Conservation (phyloP, 2,113 vertebrate genomes). For the Osmerus eperlanus region DNA sequence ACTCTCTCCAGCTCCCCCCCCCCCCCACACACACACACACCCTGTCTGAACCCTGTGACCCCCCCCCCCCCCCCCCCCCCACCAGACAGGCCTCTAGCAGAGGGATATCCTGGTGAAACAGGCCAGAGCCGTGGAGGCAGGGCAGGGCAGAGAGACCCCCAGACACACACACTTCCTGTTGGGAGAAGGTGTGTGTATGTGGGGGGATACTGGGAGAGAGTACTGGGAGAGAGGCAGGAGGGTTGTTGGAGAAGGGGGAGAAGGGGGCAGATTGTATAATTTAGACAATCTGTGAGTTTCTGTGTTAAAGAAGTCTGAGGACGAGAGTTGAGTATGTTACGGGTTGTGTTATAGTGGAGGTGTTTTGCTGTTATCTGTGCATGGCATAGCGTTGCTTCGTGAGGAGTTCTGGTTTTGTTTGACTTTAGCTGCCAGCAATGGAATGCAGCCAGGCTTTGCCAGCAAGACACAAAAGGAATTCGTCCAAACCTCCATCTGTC, state of each 20-base stretch:
- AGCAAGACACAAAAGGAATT: slow-evolving; percentile 19
- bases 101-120: slow-evolving; percentile 6
- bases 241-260: background rate
- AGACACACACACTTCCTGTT: slow-evolving; percentile 6
- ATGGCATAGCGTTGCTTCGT: background rate
- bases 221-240: background rate
- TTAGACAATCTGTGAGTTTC: background rate
- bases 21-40: background rate
- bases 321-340: slow-evolving; percentile 12
- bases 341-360: background rate
- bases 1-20: background rate
- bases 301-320: slow-evolving; percentile 5
- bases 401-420: slow-evolving; percentile 27
- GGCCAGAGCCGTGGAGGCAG: background rate
- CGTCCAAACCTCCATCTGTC: background rate
- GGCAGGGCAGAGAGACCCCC: slow-evolving; percentile 8
- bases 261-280: background rate
- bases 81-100: background rate
- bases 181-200: background rate
- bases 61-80: background rate
- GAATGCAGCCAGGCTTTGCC: slow-evolving; percentile 13
- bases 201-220: background rate
- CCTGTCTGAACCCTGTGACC: background rate
- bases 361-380: background rate
- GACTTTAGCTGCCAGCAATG: slow-evolving; percentile 11